A percentile compares a stretch with the other conserved stretches of the same genome.
These are phyloP conservation scores for Phalacrocorax pelagicus DNA, from an alignment of 2,113 vertebrate genomes.

Conservation along the genomic window DNA sequence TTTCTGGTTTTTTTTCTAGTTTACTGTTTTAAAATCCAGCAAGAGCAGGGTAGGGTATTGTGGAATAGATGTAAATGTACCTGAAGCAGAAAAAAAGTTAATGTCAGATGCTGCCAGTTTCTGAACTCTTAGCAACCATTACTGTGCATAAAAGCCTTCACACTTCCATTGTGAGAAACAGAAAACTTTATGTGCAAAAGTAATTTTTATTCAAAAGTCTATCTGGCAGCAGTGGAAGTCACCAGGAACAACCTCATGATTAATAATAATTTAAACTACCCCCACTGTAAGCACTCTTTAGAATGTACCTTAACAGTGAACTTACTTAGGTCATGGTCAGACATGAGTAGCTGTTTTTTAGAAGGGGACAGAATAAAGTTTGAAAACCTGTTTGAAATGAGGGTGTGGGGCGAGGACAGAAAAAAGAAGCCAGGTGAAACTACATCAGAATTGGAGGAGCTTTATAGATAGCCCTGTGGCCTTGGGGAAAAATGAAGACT, in stretches of 20 bases:
- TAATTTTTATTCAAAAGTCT: not conserved
- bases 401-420: not conserved
- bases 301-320: not conserved
- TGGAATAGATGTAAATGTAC: not conserved
- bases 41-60: not conserved
- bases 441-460: not conserved
- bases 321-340: not conserved
- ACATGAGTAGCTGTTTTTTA: not conserved
- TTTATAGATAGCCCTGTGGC: not conserved
- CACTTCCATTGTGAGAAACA: not conserved
- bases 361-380: not conserved
- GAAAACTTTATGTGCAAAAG: not conserved
- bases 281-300: not conserved
- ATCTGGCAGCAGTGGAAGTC: not conserved
- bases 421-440: not conserved
- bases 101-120: not conserved
- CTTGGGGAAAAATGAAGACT: not conserved
- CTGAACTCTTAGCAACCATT: not conserved
- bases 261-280: not conserved
- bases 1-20: not conserved
- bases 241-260: not conserved
- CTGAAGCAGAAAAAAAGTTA: not conserved
- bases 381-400: not conserved
- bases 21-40: not conserved
- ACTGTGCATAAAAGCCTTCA: not conserved